Conservation (phyloP, 2,797 vertebrate species). For the Anabas testudineus region DNA sequence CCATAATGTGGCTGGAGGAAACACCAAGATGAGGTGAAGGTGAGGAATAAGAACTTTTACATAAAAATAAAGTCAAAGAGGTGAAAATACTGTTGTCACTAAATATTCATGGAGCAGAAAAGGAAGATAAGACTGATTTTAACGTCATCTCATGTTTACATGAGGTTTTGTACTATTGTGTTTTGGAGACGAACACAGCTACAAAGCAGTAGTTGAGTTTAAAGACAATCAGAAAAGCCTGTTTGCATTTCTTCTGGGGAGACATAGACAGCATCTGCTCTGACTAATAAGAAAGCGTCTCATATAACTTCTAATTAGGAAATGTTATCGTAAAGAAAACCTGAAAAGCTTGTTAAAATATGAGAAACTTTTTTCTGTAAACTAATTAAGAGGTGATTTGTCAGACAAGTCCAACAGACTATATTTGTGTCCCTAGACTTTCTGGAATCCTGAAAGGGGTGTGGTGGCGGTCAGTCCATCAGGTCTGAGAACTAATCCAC, state of each 20-base stretch:
- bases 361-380: background rate
- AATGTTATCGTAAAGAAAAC: conserved; percentile 2
- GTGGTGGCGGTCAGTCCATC: background rate
- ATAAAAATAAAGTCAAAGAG: conserved; percentile 12
- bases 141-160: background rate
- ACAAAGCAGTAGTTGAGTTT: background rate
- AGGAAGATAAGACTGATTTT: background rate
- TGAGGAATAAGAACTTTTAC: background rate
- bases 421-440: conserved; percentile 9
- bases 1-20: background rate
- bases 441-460: background rate
- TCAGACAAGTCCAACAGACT: conserved; percentile 28
- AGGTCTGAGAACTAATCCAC: conserved; percentile 1
- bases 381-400: background rate
- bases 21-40: conserved; percentile 5
- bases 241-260: conserved; percentile 28
- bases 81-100: background rate
- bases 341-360: background rate
- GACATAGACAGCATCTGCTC: conserved; percentile 24
- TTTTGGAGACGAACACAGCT: conserved; percentile 3
- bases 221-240: conserved; percentile 8
- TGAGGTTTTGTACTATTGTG: background rate
- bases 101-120: conserved; percentile 4
- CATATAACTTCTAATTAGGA: conserved; percentile 19
- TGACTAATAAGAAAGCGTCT: conserved; percentile 1